Evolutionary conservation across 2,888 invertebrate genomes (phyloP).

Genomic region (Linyphia triangularis): DNA sequence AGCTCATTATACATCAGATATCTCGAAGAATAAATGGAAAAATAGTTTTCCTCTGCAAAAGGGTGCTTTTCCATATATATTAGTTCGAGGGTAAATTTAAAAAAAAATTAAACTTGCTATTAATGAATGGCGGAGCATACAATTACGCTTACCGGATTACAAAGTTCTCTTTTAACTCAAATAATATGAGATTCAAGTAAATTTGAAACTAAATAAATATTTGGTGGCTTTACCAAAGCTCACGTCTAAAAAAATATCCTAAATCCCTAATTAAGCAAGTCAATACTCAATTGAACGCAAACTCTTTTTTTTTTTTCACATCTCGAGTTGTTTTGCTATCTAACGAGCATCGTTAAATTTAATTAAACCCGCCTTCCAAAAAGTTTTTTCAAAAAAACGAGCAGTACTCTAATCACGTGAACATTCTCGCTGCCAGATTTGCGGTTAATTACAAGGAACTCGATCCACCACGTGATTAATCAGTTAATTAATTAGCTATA

Average conservation of each 20-base stretch:
- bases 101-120: no score
- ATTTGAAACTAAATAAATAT: not conserved
- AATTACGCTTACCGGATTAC: no score
- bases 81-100: no score
- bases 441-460: slow-evolving; percentile 12
- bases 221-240: not conserved
- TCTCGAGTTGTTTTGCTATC: not conserved
- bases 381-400: not conserved
- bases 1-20: no score
- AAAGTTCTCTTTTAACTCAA: no score
- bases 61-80: no score
- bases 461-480: slow-evolving; percentile 23
- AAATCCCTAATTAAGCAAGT: not conserved
- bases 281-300: not conserved
- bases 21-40: no score
- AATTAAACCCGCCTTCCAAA: not conserved
- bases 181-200: no score
- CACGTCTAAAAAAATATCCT: not conserved
- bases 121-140: no score
- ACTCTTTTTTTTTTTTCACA: not conserved
- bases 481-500: slow-evolving; percentile 23
- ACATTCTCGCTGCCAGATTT: not conserved
- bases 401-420: not conserved
- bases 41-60: no score
- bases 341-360: slow-evolving; percentile 17